Evolutionary conservation across 2,888 invertebrate species (phyloP).

Genomic region (Galeruca laticollis): DNA sequence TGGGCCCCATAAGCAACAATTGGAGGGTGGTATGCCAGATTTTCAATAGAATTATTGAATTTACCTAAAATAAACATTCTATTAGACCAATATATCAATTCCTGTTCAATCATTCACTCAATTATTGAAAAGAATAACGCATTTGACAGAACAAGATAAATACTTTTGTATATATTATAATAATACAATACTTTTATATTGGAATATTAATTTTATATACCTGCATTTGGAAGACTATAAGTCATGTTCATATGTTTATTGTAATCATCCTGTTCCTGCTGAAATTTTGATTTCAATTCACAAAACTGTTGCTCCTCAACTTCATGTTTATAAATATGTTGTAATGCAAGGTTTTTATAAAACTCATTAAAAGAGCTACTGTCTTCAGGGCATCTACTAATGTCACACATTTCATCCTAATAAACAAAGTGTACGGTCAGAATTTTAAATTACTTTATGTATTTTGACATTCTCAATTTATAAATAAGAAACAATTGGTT

Average conservation of each 20-base stretch:
- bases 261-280: neutral
- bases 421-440: neutral
- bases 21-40: neutral
- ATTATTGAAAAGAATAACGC: too few species aligned
- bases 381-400: neutral
- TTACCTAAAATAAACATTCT: neutral
- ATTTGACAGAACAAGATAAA: too few species aligned
- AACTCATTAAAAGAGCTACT: neutral
- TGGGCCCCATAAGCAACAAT: neutral
- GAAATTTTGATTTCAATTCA: neutral
- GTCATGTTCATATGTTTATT: neutral
- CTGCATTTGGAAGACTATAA: neutral
- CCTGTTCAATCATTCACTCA: too few species aligned
- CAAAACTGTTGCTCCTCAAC: neutral
- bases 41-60: neutral
- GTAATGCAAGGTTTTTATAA: neutral
- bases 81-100: too few species aligned
- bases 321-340: conserved; percentile 1
- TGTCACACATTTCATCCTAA: conserved; percentile 3
- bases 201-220: neutral
- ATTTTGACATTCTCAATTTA: neutral
- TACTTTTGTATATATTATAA: too few species aligned
- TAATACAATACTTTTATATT: neutral
- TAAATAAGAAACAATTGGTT: neutral
- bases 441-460: neutral